Evolutionary conservation across 2,888 invertebrate genomes (phyloP), one percentile per base, ranked within the genome.

Genomic region (Noctua pronuba): DNA sequence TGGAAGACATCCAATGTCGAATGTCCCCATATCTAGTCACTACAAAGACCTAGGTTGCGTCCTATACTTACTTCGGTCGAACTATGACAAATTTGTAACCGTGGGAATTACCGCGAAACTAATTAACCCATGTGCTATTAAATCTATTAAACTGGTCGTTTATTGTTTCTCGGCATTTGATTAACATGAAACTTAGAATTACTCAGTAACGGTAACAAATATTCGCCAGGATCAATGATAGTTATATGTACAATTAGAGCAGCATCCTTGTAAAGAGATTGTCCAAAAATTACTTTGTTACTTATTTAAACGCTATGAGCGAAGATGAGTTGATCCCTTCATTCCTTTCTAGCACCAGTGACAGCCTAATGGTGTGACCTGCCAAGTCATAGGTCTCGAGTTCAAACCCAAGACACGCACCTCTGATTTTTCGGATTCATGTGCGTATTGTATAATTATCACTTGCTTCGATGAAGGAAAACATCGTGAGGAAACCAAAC

Each of bases 1-100:
- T 82, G 82, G 86, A 82, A 75, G 65, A 31, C 41, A 21, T 74
- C 86, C 82, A 82, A 85, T n/a, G 49, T 28, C n/a, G 6, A 52
- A 16, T 85, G 74, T 49, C 35, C 44, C 49, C 60, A 46, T 41
- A 52, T 2, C 5, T 24, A 21, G 49, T 24, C 11, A 67, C 13
- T 13, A n/a, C 18, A 11, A 24, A 62, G 28, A 16, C 31, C 58
- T 66, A 66, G 18, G 41, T 58, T 31, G 35, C 24, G n/a, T 69
- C 55, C 71, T 49, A 79, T 46, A 28, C n/a, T 41, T 28, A 18
- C 38, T 66, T 67, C 31, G 28, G 13, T 4, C 16, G 4, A 64
- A 38, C 13, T 66, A 60, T 77, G 84, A 83, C 58, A 83, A 83
- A 83, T 66, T 66, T 11, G n/a, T 1, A 28, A 79, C 55, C 62